Percentiles rank a stretch among this genome's conserved stretches.
These are phyloP conservation scores for Gryon sp. DNA, from an alignment of 1,140 invertebrate species.

Conservation along the genomic window DNA sequence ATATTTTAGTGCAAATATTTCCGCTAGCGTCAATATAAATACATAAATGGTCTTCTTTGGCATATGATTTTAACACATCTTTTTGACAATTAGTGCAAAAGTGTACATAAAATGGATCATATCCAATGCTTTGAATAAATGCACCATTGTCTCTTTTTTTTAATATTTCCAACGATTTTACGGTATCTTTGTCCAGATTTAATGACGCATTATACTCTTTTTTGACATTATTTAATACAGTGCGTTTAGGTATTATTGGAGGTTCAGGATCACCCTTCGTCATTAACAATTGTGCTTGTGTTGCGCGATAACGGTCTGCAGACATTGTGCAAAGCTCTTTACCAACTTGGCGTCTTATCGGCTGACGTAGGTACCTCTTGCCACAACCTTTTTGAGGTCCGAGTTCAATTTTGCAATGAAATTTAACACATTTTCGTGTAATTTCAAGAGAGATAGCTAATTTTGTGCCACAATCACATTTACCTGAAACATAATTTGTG, in stretches of 20 bases:
- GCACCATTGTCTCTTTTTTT: neutral
- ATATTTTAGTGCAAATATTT: slow-evolving; percentile 23
- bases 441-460: too few relatives aligned
- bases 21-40: slow-evolving; percentile 40
- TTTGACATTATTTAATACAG: slow-evolving; percentile 3
- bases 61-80: slow-evolving; percentile 20
- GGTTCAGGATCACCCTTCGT: slow-evolving; percentile 3
- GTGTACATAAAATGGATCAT: slow-evolving; percentile 33
- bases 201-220: neutral
- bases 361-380: slow-evolving; percentile 3
- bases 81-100: slow-evolving; percentile 26
- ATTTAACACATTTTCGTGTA: slow-evolving; percentile 1
- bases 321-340: neutral
- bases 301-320: slow-evolving; percentile 1
- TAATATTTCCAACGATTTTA: slow-evolving; percentile 11
- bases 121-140: slow-evolving; percentile 22
- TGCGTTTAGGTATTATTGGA: neutral
- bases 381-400: neutral
- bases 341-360: neutral
- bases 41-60: slow-evolving; percentile 20
- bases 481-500: too few relatives aligned
- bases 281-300: too few relatives aligned
- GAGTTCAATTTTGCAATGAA: neutral
- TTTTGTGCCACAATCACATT: too few relatives aligned
- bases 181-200: slow-evolving; percentile 21